Percentiles rank a stretch among this genome's conserved stretches.
Conservation (phyloP, 2,888 invertebrate genomes). For the Polyploca ridens region DNA sequence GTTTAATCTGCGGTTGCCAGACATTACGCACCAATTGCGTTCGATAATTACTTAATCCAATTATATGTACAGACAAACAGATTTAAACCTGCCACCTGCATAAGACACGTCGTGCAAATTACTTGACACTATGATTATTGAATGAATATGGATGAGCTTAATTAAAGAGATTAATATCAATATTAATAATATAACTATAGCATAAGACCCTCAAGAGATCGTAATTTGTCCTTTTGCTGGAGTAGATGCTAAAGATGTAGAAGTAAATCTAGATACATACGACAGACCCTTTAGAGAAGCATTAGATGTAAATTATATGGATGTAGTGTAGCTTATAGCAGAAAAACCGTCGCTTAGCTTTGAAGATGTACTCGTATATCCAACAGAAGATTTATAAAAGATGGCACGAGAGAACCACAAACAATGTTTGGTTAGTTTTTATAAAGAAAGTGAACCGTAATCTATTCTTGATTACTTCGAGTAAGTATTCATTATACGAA, state of each 20-base stretch:
- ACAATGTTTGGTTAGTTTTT: neutral
- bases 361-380: neutral
- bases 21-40: slow-evolving; percentile 66
- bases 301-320: neutral
- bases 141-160: slow-evolving; percentile 7
- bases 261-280: neutral
- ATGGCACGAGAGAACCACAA: too few relatives aligned
- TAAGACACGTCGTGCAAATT: slow-evolving; percentile 10
- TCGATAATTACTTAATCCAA: slow-evolving; percentile 69
- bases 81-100: slow-evolving; percentile 19
- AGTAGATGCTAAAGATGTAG: neutral
- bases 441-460: slow-evolving; percentile 32
- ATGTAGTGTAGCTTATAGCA: too few relatives aligned
- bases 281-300: neutral
- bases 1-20: slow-evolving; percentile 37
- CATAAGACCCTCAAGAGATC: neutral
- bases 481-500: neutral
- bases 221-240: too few relatives aligned
- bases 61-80: slow-evolving; percentile 43
- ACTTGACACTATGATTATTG: slow-evolving; percentile 18
- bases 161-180: slow-evolving; percentile 1
- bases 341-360: too few relatives aligned
- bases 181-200: neutral
- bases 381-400: neutral
- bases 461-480: slow-evolving; percentile 49